Evolutionary conservation across 2,888 invertebrate genomes (phyloP).

Genomic region (Mesorhabditis spiculigera): DNA sequence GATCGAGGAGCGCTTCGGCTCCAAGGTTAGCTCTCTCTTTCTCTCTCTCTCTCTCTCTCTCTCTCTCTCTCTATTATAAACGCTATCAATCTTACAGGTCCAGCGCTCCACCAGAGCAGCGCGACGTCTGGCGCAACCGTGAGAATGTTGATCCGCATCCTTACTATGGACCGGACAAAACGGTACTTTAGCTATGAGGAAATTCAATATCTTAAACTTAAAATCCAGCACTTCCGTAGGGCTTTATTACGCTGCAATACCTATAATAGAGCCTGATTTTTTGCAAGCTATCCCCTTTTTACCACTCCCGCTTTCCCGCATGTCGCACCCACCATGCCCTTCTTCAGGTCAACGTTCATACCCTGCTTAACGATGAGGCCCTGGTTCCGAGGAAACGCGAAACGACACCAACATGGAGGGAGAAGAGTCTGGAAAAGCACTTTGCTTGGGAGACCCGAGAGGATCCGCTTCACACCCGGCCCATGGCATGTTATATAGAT

Average conservation of each 20-base stretch:
- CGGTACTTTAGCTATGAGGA: constrained; percentile 20
- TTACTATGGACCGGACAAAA: constrained; percentile 22
- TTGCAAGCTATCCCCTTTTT: neutral
- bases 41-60: neutral
- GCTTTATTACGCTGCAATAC: no score
- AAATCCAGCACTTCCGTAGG: neutral
- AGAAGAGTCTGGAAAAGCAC: constrained; percentile 35
- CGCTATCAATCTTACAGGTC: constrained; percentile 12
- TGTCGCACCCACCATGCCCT: no score
- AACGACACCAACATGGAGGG: constrained; percentile 42
- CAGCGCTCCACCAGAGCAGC: constrained; percentile 35
- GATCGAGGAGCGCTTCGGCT: neutral
- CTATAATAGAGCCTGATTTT: no score
- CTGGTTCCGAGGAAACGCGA: constrained; percentile 26
- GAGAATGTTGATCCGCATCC: constrained; percentile 15
- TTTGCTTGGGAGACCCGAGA: constrained; percentile 36
- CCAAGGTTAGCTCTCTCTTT: neutral
- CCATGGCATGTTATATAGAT: constrained; percentile 13
- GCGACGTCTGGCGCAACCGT: constrained; percentile 28
- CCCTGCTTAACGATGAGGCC: constrained; percentile 47
- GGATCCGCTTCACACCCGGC: constrained; percentile 35
- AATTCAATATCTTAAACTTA: no score
- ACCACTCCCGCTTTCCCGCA: neutral
- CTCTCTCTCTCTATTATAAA: neutral
- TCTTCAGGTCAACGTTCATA: constrained; percentile 41